Evolutionary conservation across 2,797 vertebrate species (phyloP).

Genomic region (Fratercula arctica): DNA sequence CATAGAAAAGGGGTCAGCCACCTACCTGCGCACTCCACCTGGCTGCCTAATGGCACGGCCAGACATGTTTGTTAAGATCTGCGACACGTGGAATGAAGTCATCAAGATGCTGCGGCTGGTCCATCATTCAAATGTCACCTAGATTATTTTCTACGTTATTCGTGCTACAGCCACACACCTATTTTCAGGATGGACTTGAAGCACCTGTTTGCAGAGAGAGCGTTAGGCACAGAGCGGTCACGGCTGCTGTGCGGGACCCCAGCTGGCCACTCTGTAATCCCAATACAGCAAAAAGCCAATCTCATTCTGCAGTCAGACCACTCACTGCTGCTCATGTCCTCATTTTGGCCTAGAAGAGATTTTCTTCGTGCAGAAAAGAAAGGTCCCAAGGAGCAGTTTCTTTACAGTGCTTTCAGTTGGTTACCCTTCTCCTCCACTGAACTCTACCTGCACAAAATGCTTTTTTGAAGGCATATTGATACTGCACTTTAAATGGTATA

Average conservation of each 20-base stretch:
- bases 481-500: constrained; percentile 3
- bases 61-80: neutral
- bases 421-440: constrained; percentile 29
- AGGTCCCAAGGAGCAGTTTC: neutral
- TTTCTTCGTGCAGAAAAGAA: neutral
- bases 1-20: neutral
- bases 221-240: neutral
- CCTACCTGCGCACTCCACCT: neutral
- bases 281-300: neutral
- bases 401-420: neutral
- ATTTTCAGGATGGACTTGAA: neutral
- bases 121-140: neutral
- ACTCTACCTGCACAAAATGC: neutral
- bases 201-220: neutral
- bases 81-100: neutral
- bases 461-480: constrained; percentile 21
- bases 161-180: neutral
- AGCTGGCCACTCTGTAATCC: neutral
- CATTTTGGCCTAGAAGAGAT: neutral
- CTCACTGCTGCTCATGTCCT: neutral
- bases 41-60: neutral
- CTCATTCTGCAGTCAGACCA: neutral
- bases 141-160: neutral
- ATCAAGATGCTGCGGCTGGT: neutral
- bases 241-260: neutral